These are phyloP conservation scores for Stenotaenia linearis DNA, from an alignment of 2,888 invertebrate genomes.

Conservation along the genomic window DNA sequence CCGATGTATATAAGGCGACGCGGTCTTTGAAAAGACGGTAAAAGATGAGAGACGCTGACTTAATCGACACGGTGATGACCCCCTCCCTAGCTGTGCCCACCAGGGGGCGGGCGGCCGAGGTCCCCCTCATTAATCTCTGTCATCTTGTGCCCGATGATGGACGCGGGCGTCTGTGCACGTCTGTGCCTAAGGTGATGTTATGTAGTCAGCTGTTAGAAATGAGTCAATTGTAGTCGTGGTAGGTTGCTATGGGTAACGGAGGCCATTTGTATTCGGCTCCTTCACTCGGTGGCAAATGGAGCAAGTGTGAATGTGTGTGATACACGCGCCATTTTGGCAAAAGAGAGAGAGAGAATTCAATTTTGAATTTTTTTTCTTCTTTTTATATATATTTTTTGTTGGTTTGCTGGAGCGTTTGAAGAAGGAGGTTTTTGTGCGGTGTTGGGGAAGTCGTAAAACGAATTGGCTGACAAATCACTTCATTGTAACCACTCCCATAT, in stretches of 20 bases:
- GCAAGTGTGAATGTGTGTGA: constrained; percentile 9
- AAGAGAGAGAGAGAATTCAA: background rate
- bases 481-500: background rate
- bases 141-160: background rate
- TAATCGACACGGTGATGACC: constrained; percentile 9
- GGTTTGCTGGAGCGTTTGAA: background rate
- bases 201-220: constrained; percentile 5
- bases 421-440: constrained; percentile 9
- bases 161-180: background rate
- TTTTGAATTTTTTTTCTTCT: background rate
- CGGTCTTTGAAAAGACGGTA: background rate
- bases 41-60: background rate
- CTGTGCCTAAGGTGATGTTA: constrained; percentile 4
- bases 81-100: constrained; percentile 1
- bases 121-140: constrained; percentile 3
- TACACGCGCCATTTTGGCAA: constrained; percentile 3
- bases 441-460: constrained; percentile 9
- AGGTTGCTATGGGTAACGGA: background rate
- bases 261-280: constrained; percentile 9
- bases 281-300: constrained; percentile 4
- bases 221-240: constrained; percentile 9
- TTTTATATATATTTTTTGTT: background rate
- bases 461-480: constrained; percentile 9
- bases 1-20: background rate
- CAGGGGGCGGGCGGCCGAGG: constrained; percentile 4